Percentiles rank a stretch among this genome's conserved stretches.
Evolutionary conservation across 2,113 vertebrate species (phyloP).

Genomic region (Pimephales promelas): DNA sequence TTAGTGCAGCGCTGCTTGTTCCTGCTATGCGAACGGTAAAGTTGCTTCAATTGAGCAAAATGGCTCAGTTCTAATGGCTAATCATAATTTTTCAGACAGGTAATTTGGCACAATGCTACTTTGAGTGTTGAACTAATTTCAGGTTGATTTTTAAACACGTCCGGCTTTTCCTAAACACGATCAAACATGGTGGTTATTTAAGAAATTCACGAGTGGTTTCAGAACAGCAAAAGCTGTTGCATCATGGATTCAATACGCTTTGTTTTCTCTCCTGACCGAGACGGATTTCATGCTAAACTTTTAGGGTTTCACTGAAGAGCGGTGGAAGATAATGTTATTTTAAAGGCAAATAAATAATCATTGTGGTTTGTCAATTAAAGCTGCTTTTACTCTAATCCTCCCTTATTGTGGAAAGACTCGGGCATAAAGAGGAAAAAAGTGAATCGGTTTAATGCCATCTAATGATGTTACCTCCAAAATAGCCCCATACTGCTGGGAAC

Average conservation of each 20-base stretch:
- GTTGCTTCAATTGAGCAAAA: slow-evolving; percentile 47
- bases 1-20: slow-evolving; percentile 60
- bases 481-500: slow-evolving; percentile 83
- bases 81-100: slow-evolving; percentile 37
- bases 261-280: slow-evolving; percentile 22
- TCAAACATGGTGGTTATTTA: neutral
- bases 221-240: neutral
- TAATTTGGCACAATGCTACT: slow-evolving; percentile 33
- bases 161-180: slow-evolving; percentile 12
- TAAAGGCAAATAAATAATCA: slow-evolving; percentile 55
- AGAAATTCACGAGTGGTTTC: neutral
- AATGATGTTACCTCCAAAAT: slow-evolving; percentile 77
- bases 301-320: slow-evolving; percentile 60
- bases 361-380: slow-evolving; percentile 70
- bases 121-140: slow-evolving; percentile 31
- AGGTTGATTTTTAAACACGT: slow-evolving; percentile 5
- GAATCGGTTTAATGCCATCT: slow-evolving; percentile 73
- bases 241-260: neutral
- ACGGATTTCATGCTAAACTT: slow-evolving; percentile 24
- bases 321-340: slow-evolving; percentile 68
- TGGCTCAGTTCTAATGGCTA: slow-evolving; percentile 39
- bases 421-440: slow-evolving; percentile 65
- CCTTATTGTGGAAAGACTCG: slow-evolving; percentile 58
- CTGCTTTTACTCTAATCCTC: slow-evolving; percentile 68
- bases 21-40: slow-evolving; percentile 45